These are phyloP conservation scores for Triplophysa bombifrons DNA, from an alignment of 2,797 vertebrate genomes.

Conservation along the genomic window DNA sequence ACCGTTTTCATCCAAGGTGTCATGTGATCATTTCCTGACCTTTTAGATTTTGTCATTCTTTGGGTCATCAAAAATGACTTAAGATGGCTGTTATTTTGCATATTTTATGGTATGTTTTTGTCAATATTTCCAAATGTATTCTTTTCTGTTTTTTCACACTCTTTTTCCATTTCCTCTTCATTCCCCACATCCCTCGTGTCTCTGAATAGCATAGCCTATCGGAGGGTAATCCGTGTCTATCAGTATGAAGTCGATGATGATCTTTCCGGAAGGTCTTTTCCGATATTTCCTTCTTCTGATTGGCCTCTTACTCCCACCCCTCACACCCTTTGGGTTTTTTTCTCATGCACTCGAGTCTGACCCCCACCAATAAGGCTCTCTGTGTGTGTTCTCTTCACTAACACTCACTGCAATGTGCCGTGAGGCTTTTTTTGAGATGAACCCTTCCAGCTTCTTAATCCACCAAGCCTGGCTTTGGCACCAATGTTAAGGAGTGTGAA, in stretches of 20 bases:
- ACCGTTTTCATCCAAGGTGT: not conserved
- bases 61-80: not conserved
- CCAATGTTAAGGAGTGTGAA: conserved; percentile 57
- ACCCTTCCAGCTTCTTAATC: conserved; percentile 53
- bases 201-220: conserved; percentile 96
- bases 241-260: conserved; percentile 99
- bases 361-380: conserved; percentile 67
- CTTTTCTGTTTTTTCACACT: conserved; percentile 58
- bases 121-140: conserved; percentile 48
- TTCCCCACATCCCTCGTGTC: conserved; percentile 71
- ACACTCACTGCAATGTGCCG: conserved; percentile 71
- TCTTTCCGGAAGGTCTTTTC: conserved; percentile 96
- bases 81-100: conserved; percentile 26
- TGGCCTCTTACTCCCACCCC: conserved; percentile 64
- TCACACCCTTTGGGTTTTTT: conserved; percentile 73
- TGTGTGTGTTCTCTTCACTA: conserved; percentile 79
- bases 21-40: not conserved
- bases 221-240: conserved; percentile 96
- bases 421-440: conserved; percentile 45
- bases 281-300: conserved; percentile 71
- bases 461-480: conserved; percentile 56
- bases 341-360: conserved; percentile 76
- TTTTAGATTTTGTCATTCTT: not conserved
- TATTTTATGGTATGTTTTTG: conserved; percentile 39
- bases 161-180: conserved; percentile 61